Base-by-base conservation (phyloP, 2,797 vertebrate species). In the Brachyrhaphis roseni region DNA sequence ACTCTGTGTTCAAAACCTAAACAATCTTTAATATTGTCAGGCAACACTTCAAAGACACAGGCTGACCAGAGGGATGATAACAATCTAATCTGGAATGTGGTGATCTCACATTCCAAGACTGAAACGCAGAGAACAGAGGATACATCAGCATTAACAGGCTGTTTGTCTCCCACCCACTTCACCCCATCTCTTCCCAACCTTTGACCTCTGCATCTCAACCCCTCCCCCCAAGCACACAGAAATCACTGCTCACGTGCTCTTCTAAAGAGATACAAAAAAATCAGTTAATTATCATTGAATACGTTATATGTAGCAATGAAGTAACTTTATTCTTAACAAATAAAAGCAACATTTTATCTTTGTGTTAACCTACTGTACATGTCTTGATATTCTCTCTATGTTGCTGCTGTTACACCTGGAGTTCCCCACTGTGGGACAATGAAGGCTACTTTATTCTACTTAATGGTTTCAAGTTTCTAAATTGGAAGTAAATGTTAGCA, bases 171-270 rank as follows among this genome's bases (percentile, higher is more conserved):
- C 73, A 55, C 82, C 82, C 64, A 80, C 55, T 88, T 84, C 84
- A 86, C 82, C 79, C 85, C 64, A 79, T 84, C 85, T 78, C 79
- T 83, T 64, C 51, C 51, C 82, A 87, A 85, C 84, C 86, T 91
- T 88, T 91, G 89, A 91, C 89, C 90, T 83, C 77, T 13, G 31
- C 82, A 85, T 82, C 66, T 64, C 41, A 71, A 80, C 89, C 89
- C 89, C 81, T 87, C 88, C 89, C 89, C 90, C 86, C 75, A 81
- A 57, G 77, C 84, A 87, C 78, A 57, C 46, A 55, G 59, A 76
- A 13, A 10, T 12, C 31, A 23, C 80, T 71, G 79, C 47, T 74
- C 55, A 78, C 68, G 34, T 31, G 28, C 39, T 76, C 59, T 68
- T 79, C 70, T 75, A 57, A 76, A 10, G 39, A 70, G 36, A 23